Conservation (phyloP, 2,113 vertebrate species). For the Clarias gariepinus region DNA sequence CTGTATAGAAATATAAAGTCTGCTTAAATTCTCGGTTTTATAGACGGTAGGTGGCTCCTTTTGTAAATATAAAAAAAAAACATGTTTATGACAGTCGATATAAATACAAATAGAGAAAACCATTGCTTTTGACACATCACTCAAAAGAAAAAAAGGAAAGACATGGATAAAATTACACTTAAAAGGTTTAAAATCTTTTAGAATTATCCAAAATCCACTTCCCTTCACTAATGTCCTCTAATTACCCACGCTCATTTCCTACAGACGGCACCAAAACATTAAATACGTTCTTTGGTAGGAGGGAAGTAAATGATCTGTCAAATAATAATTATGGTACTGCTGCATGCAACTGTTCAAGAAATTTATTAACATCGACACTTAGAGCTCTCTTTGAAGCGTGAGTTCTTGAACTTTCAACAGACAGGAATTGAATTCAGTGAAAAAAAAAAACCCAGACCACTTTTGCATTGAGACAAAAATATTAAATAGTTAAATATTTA, state of each 20-base stretch:
- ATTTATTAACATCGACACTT: background rate
- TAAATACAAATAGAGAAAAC: background rate
- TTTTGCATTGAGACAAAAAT: background rate
- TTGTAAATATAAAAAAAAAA: background rate
- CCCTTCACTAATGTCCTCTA: constrained; percentile 10
- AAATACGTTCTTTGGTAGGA: background rate
- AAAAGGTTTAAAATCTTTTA: background rate
- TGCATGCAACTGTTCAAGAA: background rate
- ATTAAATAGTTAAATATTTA: background rate
- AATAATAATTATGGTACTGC: background rate
- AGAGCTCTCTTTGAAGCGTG: background rate
- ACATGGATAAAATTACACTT: background rate
- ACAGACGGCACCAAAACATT: constrained; percentile 3
- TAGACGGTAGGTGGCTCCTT: background rate
- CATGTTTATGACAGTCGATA: background rate
- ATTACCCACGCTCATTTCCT: constrained; percentile 5
- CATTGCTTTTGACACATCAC: background rate
- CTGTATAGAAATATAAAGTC: background rate
- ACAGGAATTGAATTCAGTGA: background rate
- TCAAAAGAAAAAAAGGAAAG: background rate
- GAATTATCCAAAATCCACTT: constrained; percentile 16
- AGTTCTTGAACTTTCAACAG: background rate
- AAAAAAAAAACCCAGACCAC: background rate
- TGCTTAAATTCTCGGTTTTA: background rate
- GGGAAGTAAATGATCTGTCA: constrained; percentile 22